Percentiles rank a stretch among this genome's conserved stretches.
These are phyloP conservation scores for Heterodera filipjevi DNA, from an alignment of 2,888 invertebrate species.

Conservation along the genomic window DNA sequence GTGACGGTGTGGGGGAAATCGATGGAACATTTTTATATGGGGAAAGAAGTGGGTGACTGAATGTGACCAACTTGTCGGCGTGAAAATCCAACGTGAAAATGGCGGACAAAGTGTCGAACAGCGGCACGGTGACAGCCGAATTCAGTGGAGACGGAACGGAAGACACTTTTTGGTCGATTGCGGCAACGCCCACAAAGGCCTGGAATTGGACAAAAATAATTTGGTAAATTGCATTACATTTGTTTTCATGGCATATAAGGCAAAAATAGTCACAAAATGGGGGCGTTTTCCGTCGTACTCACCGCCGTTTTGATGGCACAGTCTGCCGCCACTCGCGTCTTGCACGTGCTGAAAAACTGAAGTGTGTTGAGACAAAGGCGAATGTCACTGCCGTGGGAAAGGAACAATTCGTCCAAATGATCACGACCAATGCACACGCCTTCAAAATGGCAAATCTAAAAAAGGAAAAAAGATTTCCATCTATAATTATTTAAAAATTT, in stretches of 20 bases:
- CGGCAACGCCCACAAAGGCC: not conserved
- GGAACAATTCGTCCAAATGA: constrained; percentile 77
- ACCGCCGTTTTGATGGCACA: too few species aligned
- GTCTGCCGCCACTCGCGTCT: not conserved
- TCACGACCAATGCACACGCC: constrained; percentile 30
- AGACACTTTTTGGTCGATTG: not conserved
- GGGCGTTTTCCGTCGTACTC: not conserved
- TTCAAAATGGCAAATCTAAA: constrained; percentile 21
- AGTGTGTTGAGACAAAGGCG: constrained; percentile 87
- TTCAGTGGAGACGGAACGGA: not conserved
- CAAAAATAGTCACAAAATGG: not conserved
- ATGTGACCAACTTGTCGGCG: constrained; percentile 12
- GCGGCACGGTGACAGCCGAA: constrained; percentile 8
- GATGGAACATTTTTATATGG: not conserved
- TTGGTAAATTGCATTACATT: not conserved
- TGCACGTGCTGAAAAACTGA: constrained; percentile 69
- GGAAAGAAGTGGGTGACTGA: not conserved
- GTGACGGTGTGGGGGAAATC: not conserved
- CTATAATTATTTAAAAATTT: too few species aligned
- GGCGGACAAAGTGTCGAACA: constrained; percentile 24
- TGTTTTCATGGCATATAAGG: not conserved
- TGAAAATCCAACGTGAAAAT: constrained; percentile 33
- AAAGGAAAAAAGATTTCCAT: not conserved
- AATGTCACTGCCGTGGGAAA: constrained; percentile 85
- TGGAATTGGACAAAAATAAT: not conserved